phyloP scores from a whole-genome alignment of 2,113 vertebrate species.

The Chlorodrepanis virens region DNA sequence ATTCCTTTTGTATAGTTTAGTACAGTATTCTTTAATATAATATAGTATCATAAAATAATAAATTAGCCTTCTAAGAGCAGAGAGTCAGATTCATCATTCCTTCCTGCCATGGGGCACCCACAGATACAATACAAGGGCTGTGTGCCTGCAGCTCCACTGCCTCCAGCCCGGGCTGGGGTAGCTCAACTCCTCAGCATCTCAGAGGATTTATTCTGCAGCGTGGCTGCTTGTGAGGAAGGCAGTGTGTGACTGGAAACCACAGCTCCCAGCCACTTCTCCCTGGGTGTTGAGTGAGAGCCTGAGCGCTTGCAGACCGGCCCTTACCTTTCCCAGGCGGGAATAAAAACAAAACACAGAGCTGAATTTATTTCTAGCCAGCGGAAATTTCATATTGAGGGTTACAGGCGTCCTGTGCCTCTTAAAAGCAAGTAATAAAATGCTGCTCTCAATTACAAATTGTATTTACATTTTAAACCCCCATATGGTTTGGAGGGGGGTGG shows the following conservation, averaged over 20 bases:
- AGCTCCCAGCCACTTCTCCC: constrained; percentile 36
- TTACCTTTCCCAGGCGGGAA: constrained; percentile 24
- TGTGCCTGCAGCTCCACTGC: background rate
- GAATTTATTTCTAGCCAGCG: constrained; percentile 61
- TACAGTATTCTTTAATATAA: too few relatives aligned
- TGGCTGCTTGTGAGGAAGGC: constrained; percentile 29
- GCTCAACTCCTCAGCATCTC: constrained; percentile 26
- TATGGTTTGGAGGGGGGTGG: constrained; percentile 3
- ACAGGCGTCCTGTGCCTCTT: constrained; percentile 66
- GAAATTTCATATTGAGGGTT: constrained; percentile 69
- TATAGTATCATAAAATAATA: too few relatives aligned
- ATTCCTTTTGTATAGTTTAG: too few relatives aligned
- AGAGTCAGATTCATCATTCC: too few relatives aligned
- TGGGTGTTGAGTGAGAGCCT: constrained; percentile 10
- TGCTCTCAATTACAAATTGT: constrained; percentile 66
- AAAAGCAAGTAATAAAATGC: constrained; percentile 68
- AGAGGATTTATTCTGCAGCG: background rate
- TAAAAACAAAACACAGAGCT: constrained; percentile 58
- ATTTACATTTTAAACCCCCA: constrained; percentile 64
- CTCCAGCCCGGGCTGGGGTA: background rate
- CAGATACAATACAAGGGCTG: background rate
- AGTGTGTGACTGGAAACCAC: constrained; percentile 3
- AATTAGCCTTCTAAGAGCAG: too few relatives aligned
- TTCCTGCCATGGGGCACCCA: too few relatives aligned
- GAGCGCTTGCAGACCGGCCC: background rate